A percentile compares a stretch with the other conserved stretches of the same genome.
Conservation (phyloP, 2,113 vertebrate genomes). For the Petaurus breviceps region DNA sequence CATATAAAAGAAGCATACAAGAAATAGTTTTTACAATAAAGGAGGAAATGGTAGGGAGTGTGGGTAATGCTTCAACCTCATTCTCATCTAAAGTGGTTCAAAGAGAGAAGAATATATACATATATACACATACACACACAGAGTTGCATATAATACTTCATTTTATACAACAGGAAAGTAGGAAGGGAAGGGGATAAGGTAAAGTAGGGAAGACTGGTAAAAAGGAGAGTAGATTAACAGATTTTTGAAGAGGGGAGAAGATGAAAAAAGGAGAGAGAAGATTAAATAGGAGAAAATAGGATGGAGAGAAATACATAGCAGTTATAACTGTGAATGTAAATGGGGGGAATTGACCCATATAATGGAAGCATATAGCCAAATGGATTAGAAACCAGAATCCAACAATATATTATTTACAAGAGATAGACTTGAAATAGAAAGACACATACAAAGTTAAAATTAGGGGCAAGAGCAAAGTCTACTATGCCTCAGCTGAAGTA, state of each 20-base stretch:
- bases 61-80: too few species aligned
- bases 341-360: background rate
- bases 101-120: too few species aligned
- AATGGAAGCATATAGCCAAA: background rate
- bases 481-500: background rate
- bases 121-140: too few species aligned
- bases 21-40: background rate
- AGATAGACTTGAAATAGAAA: background rate
- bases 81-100: too few species aligned
- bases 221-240: too few species aligned
- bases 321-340: background rate
- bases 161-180: too few species aligned
- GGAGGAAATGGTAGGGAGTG: background rate
- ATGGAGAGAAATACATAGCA: background rate
- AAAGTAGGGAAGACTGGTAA: too few species aligned
- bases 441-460: background rate
- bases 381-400: background rate
- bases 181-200: too few species aligned
- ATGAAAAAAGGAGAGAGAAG: too few species aligned
- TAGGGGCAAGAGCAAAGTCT: background rate
- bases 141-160: too few species aligned
- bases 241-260: too few species aligned
- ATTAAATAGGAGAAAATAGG: background rate
- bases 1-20: too few species aligned
- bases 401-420: background rate